Conservation (phyloP, 2,888 invertebrate genomes). For the Diploptera punctata region DNA sequence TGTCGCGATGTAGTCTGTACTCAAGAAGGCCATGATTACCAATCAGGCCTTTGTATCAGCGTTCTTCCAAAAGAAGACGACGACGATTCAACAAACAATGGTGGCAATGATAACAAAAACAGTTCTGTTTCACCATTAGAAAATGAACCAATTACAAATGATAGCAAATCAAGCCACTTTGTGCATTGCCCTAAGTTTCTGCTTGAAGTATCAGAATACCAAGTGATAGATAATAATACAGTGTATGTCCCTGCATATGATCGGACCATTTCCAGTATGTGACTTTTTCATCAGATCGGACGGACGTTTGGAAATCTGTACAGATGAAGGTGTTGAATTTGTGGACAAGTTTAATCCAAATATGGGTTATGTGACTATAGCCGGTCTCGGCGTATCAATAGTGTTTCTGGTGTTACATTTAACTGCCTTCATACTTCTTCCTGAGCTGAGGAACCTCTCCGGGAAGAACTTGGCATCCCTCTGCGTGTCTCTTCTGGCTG, state of each 20-base stretch:
- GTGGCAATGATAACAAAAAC: neutral
- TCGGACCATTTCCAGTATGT: constrained; percentile 41
- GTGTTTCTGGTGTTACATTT: constrained; percentile 57
- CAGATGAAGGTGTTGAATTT: constrained; percentile 48
- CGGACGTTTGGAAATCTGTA: constrained; percentile 52
- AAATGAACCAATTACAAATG: neutral
- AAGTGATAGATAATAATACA: constrained; percentile 48
- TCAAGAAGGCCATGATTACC: constrained; percentile 48
- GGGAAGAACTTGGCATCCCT: constrained; percentile 62
- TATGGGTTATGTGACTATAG: constrained; percentile 53
- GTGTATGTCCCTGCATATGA: constrained; percentile 52
- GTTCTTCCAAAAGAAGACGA: neutral
- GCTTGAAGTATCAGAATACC: constrained; percentile 52
- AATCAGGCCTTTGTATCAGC: constrained; percentile 48
- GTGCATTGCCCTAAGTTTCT: constrained; percentile 52
- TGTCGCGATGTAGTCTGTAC: constrained; percentile 54
- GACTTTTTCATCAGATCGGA: constrained; percentile 49
- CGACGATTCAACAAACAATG: neutral
- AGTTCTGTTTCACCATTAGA: neutral
- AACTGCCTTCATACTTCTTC: constrained; percentile 55
- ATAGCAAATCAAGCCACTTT: neutral
- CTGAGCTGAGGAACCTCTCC: constrained; percentile 58
- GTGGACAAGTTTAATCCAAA: constrained; percentile 51
- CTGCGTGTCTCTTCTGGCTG: constrained; percentile 56
- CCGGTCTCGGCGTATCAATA: constrained; percentile 57